Evolutionary conservation across 2,888 invertebrate species (phyloP).

Genomic region (Ormyrus pomaceus): DNA sequence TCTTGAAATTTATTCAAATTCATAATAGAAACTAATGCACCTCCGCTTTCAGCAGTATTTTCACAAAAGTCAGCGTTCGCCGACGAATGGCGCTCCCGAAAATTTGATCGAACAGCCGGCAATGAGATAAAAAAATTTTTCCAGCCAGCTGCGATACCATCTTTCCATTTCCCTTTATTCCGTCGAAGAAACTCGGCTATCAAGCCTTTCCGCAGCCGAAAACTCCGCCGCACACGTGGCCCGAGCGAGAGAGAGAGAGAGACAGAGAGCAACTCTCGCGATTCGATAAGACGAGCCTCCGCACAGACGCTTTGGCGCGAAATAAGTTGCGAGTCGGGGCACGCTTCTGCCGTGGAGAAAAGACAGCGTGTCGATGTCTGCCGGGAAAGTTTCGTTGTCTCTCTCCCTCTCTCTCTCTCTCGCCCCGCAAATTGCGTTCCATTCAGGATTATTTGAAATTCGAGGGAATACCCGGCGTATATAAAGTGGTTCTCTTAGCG

Average conservation of each 20-base stretch:
- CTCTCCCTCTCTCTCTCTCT: slow-evolving; percentile 46
- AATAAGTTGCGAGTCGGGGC: slow-evolving; percentile 51
- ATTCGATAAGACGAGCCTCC: slow-evolving; percentile 38
- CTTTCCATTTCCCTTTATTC: slow-evolving; percentile 20
- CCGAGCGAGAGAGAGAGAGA: neutral
- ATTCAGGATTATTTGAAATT: slow-evolving; percentile 72
- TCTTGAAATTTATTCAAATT: no score
- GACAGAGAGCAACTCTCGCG: neutral
- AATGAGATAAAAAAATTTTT: slow-evolving; percentile 19
- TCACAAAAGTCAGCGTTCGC: no score
- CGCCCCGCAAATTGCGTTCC: slow-evolving; percentile 70
- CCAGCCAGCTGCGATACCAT: neutral
- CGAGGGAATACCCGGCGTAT: slow-evolving; percentile 64
- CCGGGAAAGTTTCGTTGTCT: slow-evolving; percentile 52
- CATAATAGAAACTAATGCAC: no score
- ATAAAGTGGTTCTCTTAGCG: slow-evolving; percentile 25
- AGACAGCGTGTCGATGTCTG: slow-evolving; percentile 21
- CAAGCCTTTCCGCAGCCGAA: slow-evolving; percentile 5
- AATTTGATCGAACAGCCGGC: slow-evolving; percentile 17
- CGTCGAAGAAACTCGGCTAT: slow-evolving; percentile 16
- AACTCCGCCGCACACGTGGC: neutral
- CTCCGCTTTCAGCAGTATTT: no score
- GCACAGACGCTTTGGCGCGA: slow-evolving; percentile 28
- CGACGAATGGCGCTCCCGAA: neutral
- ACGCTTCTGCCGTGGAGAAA: slow-evolving; percentile 8